These are phyloP conservation scores for Molorchus minor DNA, from an alignment of 2,888 invertebrate genomes.

Conservation along the genomic window DNA sequence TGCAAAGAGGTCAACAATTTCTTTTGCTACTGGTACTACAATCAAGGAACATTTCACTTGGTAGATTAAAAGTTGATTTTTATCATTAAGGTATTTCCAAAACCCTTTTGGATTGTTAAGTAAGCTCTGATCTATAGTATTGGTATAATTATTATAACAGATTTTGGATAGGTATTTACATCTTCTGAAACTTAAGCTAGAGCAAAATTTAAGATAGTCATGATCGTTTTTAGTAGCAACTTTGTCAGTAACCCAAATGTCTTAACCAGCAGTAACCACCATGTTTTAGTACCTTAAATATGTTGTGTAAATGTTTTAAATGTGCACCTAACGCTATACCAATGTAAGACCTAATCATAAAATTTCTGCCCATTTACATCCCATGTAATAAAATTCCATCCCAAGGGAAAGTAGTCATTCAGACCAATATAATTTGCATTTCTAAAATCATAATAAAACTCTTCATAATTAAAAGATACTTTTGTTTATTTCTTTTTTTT, in stretches of 20 bases:
- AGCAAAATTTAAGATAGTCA: too few relatives aligned
- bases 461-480: too few relatives aligned
- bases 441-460: conserved; percentile 11
- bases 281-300: too few relatives aligned
- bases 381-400: neutral
- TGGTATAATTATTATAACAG: too few relatives aligned
- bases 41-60: neutral
- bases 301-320: too few relatives aligned
- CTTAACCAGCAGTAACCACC: too few relatives aligned
- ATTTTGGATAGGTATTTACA: neutral
- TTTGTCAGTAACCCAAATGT: too few relatives aligned
- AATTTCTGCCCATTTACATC: neutral
- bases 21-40: neutral
- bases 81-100: neutral
- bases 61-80: neutral
- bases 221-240: too few relatives aligned
- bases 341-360: too few relatives aligned
- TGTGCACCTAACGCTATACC: too few relatives aligned
- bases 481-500: neutral
- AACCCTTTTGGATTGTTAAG: neutral
- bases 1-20: neutral
- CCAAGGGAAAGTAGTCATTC: neutral
- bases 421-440: conserved; percentile 4
- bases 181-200: too few relatives aligned
- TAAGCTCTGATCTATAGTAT: neutral